Evolutionary conservation across 2,888 invertebrate species (phyloP).

Genomic region (Axea sp.): DNA sequence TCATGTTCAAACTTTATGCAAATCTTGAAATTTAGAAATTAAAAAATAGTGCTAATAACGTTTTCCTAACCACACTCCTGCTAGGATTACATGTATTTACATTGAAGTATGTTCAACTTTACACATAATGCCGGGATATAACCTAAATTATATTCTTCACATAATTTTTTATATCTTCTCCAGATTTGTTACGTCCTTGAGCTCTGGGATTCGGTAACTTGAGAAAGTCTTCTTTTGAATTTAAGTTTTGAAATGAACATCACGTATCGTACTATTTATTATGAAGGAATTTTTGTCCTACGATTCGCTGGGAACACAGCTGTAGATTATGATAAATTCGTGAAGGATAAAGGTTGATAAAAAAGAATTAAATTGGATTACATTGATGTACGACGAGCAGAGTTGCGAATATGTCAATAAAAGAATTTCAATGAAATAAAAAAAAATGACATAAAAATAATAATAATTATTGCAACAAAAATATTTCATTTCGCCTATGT

Average conservation of each 20-base stretch:
- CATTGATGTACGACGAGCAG: neutral
- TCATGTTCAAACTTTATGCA: too few relatives aligned
- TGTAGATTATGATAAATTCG: conserved; percentile 12
- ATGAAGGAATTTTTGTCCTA: conserved; percentile 18
- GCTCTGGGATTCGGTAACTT: conserved; percentile 16
- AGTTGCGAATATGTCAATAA: too few relatives aligned
- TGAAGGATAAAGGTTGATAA: conserved; percentile 7
- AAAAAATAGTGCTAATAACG: too few relatives aligned
- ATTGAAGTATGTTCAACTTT: too few relatives aligned
- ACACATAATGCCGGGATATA: too few relatives aligned
- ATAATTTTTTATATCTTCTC: conserved; percentile 35
- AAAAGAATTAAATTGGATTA: conserved; percentile 18
- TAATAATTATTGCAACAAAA: too few relatives aligned
- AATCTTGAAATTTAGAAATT: too few relatives aligned
- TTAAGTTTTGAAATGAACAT: conserved; percentile 28
- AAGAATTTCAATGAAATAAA: too few relatives aligned
- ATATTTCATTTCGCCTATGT: too few relatives aligned
- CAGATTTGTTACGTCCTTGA: conserved; percentile 35
- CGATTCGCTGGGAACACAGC: conserved; percentile 14
- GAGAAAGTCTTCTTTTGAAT: conserved; percentile 2
- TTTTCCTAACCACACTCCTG: too few relatives aligned
- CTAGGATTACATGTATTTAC: too few relatives aligned
- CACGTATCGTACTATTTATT: conserved; percentile 35
- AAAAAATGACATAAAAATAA: too few relatives aligned
- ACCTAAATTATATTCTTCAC: conserved; percentile 34